Base-by-base conservation (phyloP, 30 jellyfish, hydroid and myxozoan species). In the Mastigias papua region DNA sequence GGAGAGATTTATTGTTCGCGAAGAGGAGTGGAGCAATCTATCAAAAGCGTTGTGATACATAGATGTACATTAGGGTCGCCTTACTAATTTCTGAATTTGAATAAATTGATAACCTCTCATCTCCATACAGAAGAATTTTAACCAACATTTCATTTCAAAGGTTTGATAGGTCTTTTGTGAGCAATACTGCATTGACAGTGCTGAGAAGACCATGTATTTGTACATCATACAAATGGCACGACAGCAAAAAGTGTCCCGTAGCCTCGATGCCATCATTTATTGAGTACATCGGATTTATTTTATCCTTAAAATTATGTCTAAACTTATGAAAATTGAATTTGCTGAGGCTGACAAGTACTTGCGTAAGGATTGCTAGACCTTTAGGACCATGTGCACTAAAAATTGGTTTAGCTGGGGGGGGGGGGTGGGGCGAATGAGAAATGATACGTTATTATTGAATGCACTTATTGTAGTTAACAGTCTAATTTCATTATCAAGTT, bases 121-220 rank as follows among this genome's bases (percentile, higher is more conserved):
- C 61, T 33, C 81, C 81, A 69, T 33, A 37, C 61, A 69, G 31
- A 69, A 69, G 81, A 69, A 69, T 27, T 69, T 69, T 69, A 69
- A 69, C 6, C 81, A 69, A 69, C 62, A 32, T 28, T 33, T 69
- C 63, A 37, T 69, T 69, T 69, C 6, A 69, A 69, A 33, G 81
- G 81, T 69, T 28, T 69, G 81, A 28, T 8, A 9, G 81, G 81
- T 5, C 81, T 16, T 69, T 69, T 69, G 81, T 1, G 31, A 69
- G 63, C 34, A 69, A 69, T 69, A 33, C 31, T 69, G 81, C 81
- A 69, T 69, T 30, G 25, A 69, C 5, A 22, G 81, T 8, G 22
- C 81, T 37, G 46, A 63, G 42, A 63, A 23, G 74, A 11, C 5
- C 74, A 22, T n/a, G 22, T 4, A n/a, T 63, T 63, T 63, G 74